These are phyloP conservation scores for Capromys pilorides DNA, from an alignment of 2,797 vertebrate genomes.

Conservation along the genomic window DNA sequence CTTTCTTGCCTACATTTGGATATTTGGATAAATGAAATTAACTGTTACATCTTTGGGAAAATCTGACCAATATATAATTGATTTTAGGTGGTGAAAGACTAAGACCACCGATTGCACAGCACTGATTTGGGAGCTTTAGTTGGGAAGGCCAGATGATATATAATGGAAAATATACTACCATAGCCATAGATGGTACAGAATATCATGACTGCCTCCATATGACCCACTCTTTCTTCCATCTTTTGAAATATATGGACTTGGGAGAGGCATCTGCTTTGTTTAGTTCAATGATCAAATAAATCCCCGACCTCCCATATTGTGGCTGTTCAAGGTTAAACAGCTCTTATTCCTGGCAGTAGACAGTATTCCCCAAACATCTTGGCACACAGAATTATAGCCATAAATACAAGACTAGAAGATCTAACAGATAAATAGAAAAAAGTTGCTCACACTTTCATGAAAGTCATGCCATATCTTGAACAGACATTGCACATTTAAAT, in stretches of 20 bases:
- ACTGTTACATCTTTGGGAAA: background rate
- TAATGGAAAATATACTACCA: background rate
- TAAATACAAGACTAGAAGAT: background rate
- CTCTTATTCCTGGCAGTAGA: background rate
- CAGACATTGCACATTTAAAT: background rate
- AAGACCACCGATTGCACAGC: background rate
- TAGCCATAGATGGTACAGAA: background rate
- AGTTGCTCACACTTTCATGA: background rate
- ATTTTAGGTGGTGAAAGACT: background rate
- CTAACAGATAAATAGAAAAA: background rate
- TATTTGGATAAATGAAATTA: slow-evolving; percentile 36
- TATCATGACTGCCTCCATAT: background rate
- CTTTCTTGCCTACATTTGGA: background rate
- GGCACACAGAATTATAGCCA: background rate
- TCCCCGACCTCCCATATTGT: background rate
- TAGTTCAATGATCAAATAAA: background rate
- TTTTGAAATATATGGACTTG: background rate
- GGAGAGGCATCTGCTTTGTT: background rate
- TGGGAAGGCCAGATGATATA: background rate
- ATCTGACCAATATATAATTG: background rate
- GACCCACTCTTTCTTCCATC: background rate
- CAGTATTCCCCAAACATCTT: background rate
- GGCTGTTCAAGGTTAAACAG: background rate
- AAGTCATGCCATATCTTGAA: background rate
- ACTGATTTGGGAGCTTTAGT: background rate